Base-by-base conservation (phyloP, 1,140 invertebrate species). In the Sitobion miscanthi region DNA sequence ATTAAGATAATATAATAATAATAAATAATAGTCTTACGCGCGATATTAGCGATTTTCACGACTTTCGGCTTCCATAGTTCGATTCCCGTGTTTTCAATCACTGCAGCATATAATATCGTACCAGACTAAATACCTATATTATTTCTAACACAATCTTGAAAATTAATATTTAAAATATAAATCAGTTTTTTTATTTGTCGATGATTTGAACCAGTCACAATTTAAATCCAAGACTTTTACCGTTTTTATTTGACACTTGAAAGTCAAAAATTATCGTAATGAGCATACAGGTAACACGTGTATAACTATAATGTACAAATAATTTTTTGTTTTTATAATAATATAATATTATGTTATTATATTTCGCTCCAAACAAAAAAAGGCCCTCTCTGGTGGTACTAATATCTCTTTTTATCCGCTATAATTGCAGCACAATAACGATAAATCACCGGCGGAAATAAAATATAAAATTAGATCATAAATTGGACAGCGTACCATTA, bases 391-490 rank as follows among this genome's bases (percentile, higher is more conserved):
- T 54, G 23, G 25, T 30, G 54, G 38, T 62, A 90, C 42, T 90
- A 77, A 69, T 90, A 90, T 90, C 25, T 90, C 38, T 90, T 90
- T 90, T 30, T 90, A 62, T 69, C 45, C 25, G 7, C 20, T 47
- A 30, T 90, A 30, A 45, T 30, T 62, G 35, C 21, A 38, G 42
- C 30, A 38, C 52, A 45, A 90, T 57, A 25, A 45, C 25, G 30
- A 90, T 90, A 90, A 90, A 90, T 90, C 89, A 69, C 57, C 11
- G 38, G 25, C 6, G 57, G 25, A 90, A 45, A 90, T 45, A 90
- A 90, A 90, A 57, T 90, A 90, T 90, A 45, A 69, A 52, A 90
- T 90, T 69, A 90, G n/a, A 89, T 89, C 49, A 90, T 69, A 90
- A 62, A 90, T 90, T 90, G 89, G 89, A 90, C 89, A 69, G 54